These are phyloP conservation scores for Colinus virginianus DNA, from an alignment of 2,113 vertebrate genomes.

Conservation along the genomic window DNA sequence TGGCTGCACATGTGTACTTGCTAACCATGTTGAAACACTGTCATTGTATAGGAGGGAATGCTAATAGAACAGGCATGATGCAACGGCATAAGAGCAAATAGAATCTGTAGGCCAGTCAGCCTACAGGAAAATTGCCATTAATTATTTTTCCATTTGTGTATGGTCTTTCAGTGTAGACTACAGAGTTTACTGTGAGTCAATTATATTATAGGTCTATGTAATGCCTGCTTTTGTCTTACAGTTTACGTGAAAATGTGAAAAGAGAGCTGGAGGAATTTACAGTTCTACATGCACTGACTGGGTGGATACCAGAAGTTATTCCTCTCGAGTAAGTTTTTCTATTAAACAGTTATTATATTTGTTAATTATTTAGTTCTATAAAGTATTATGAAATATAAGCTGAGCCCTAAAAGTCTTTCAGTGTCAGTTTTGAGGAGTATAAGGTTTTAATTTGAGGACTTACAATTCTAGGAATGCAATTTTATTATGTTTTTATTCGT, in stretches of 20 bases:
- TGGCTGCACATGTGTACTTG: not conserved
- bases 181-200: not conserved
- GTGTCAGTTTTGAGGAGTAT: not conserved
- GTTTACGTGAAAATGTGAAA: conserved; percentile 60
- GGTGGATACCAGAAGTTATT: conserved; percentile 91
- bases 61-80: not conserved
- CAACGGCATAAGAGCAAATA: not conserved
- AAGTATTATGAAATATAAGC: not conserved
- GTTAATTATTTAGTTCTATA: not conserved
- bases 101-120: not conserved
- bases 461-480: not conserved
- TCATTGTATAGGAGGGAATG: accelerated
- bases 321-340: conserved; percentile 83
- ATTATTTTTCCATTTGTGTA: not conserved
- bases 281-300: conserved; percentile 87
- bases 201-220: not conserved
- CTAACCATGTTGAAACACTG: not conserved
- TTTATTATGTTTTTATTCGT: not conserved
- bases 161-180: not conserved
- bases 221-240: conserved; percentile 31
- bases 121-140: not conserved
- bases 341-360: not conserved
- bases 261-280: conserved; percentile 88
- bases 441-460: not conserved
- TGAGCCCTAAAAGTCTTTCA: not conserved